Evolutionary conservation across 2,113 vertebrate species (phyloP).

Genomic region (Nanorana parkeri): DNA sequence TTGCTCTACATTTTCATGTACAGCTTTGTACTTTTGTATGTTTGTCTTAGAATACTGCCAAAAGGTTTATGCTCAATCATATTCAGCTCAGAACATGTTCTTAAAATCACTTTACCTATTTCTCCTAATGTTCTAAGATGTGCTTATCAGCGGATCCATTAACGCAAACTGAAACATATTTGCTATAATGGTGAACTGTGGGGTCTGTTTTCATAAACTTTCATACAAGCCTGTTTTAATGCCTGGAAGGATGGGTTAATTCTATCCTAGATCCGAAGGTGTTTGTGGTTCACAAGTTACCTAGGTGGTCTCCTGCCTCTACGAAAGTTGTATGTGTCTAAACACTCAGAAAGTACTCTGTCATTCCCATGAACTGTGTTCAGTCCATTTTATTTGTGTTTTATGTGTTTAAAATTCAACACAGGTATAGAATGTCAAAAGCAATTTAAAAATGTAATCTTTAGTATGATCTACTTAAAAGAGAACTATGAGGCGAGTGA

Average conservation of each 20-base stretch:
- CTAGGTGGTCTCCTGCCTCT: constrained; percentile 15
- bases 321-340: not conserved
- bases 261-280: not conserved
- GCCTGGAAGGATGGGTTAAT: not conserved
- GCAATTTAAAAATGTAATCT: not conserved
- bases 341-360: not conserved
- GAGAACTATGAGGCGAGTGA: too few species aligned
- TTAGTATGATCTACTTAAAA: not conserved
- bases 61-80: not conserved
- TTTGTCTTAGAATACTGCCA: constrained; percentile 25
- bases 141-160: constrained; percentile 1
- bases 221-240: not conserved
- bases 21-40: not conserved
- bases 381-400: not conserved
- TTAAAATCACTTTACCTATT: not conserved
- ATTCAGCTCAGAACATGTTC: not conserved
- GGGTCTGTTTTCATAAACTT: not conserved
- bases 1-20: not conserved
- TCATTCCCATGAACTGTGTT: not conserved
- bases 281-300: constrained; percentile 17
- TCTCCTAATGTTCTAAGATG: not conserved
- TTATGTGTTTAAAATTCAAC: constrained; percentile 3
- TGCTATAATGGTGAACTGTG: not conserved
- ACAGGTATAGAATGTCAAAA: not conserved
- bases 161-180: not conserved